Base-by-base conservation (phyloP, 53 echinoderm and acorn worm genomes). In the Holothuria scabra region DNA sequence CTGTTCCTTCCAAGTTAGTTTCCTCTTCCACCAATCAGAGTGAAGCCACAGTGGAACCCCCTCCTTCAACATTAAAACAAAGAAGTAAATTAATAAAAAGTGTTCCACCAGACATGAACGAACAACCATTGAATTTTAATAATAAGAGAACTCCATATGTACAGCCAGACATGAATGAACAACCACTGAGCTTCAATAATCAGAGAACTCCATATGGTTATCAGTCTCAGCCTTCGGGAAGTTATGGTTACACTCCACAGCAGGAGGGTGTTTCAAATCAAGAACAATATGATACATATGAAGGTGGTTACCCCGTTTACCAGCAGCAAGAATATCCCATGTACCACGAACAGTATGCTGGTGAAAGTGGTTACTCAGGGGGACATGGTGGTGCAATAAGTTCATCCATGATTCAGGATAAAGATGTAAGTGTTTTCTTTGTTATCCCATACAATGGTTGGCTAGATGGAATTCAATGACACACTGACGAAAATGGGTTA, bases 311-410 rank as follows among this genome's bases (percentile, higher is more conserved):
- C 52, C 52, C 52, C 18, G 52, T 14, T 1, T 52, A 52, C 83
- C 26, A 49, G 32, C 61, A 24, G 11, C 58, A 55, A 31, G 66
- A 62, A 48, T 59, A 64, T 65, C 84, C 56, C 59, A 55, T 61
- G 37, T 79, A 82, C 28, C 91, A 91, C 68, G 83, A 93, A 72
- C 74, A 68, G 89, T 91, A 91, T 79, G 20, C 83, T 62, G 23
- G 16, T 56, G 20, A 19, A 12, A 82, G n/a, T 82, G 18, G 37
- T 23, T 67, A 23, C 34, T 12, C 22, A 1, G 21, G 25, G 12
- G 67, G 21, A n/a, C 22, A 10, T 13, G 21, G n/a, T 33, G 12
- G 22, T 52, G 18, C 52, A 52, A 52, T 52, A 14, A 52, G 18
- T 52, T 52, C 72, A 1, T 72, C 72, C 10, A 25, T 72, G 72